Percentiles rank a stretch among this genome's conserved stretches.
Conservation (phyloP, 2,797 vertebrate genomes). For the Cirrhinus mrigala region DNA sequence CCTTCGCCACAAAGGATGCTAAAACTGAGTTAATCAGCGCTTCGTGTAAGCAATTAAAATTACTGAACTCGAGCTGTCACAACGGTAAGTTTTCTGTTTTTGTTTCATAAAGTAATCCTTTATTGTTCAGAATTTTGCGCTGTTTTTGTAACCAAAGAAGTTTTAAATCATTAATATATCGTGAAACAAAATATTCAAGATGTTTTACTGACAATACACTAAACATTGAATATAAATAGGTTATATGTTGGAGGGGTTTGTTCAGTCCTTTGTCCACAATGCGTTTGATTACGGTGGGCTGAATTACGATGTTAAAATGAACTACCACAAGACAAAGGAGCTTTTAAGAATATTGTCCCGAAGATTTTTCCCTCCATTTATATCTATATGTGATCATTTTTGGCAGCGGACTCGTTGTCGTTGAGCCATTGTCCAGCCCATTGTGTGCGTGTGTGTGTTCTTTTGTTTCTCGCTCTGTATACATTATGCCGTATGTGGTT, state of each 20-base stretch:
- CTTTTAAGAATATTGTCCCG: not conserved
- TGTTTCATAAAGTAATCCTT: not conserved
- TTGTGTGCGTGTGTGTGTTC: constrained; percentile 16
- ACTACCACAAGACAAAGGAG: not conserved
- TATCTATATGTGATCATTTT: not conserved
- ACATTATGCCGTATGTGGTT: not conserved
- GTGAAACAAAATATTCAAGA: not conserved
- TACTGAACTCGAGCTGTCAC: constrained; percentile 21
- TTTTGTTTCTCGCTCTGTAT: constrained; percentile 58
- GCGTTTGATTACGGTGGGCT: too few species aligned
- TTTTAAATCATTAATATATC: not conserved
- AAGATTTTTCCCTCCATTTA: not conserved
- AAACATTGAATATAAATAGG: not conserved
- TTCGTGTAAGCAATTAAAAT: constrained; percentile 22
- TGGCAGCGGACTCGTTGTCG: not conserved
- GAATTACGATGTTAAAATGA: not conserved
- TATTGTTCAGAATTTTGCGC: not conserved
- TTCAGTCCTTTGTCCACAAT: constrained; percentile 9
- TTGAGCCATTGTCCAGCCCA: constrained; percentile 51
- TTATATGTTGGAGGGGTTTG: not conserved
- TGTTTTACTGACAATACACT: not conserved
- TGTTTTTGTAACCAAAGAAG: not conserved
- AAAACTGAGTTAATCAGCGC: constrained; percentile 34
- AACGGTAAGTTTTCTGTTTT: constrained; percentile 33
- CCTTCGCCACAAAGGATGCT: constrained; percentile 30